Evolutionary conservation across 23 tunicate species (phyloP).

Genomic region (Ascidia mentula): DNA sequence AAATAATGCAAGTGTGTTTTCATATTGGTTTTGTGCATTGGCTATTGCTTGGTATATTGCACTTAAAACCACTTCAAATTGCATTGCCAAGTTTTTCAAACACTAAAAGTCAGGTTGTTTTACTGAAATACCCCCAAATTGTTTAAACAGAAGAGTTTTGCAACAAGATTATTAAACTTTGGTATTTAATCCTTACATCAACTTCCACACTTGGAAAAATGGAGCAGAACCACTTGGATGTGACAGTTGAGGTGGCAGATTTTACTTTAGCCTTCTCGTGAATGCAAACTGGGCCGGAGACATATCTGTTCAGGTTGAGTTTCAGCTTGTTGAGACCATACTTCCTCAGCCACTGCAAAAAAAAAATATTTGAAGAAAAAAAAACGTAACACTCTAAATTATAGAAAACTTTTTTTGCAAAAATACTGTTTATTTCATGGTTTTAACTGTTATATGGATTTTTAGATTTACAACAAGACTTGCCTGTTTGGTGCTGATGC

Average conservation of each 20-base stretch:
- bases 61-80: no score
- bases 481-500: conserved; percentile 69
- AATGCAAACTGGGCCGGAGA: conserved; percentile 75
- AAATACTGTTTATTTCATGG: neutral
- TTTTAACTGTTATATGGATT: neutral
- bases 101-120: no score
- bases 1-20: no score
- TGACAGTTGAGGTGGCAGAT: conserved; percentile 33
- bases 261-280: conserved; percentile 72
- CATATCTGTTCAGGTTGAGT: conserved; percentile 59
- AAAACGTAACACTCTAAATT: neutral
- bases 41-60: no score
- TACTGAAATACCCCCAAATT: no score
- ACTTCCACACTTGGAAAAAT: conserved; percentile 91
- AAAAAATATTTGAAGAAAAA: neutral
- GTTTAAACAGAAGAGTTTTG: no score
- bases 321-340: conserved; percentile 79
- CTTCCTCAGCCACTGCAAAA: conserved; percentile 67
- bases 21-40: no score
- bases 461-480: no score
- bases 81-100: no score
- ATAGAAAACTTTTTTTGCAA: no score
- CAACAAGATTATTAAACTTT: no score
- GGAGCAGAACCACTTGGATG: conserved; percentile 87
- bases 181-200: conserved; percentile 28